These are phyloP conservation scores for Bradypus variegatus DNA, from an alignment of 2,797 vertebrate genomes.

Conservation along the genomic window DNA sequence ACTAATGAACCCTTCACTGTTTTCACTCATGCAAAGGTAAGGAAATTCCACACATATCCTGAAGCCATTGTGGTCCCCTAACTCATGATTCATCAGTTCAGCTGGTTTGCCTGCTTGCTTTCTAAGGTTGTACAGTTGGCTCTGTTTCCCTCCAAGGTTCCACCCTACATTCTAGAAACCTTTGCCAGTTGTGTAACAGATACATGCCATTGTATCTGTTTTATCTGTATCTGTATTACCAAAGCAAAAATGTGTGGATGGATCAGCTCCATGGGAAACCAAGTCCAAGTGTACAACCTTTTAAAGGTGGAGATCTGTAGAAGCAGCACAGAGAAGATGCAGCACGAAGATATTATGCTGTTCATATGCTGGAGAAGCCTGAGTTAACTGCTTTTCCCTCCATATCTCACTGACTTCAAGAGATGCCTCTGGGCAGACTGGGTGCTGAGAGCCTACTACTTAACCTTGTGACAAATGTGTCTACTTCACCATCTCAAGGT, in stretches of 20 bases:
- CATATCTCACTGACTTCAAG: neutral
- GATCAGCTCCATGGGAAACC: neutral
- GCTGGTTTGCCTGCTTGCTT: neutral
- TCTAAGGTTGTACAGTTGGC: neutral
- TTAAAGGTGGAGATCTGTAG: neutral
- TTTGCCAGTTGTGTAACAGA: neutral
- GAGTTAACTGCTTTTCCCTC: neutral
- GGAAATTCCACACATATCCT: neutral
- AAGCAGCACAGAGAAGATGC: neutral
- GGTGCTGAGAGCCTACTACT: neutral
- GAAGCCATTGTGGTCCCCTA: neutral
- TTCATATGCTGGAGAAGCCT: neutral
- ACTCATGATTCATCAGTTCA: neutral
- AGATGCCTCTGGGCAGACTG: neutral
- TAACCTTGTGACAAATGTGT: neutral
- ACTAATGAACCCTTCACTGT: neutral
- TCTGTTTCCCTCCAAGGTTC: neutral
- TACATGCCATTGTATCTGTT: neutral
- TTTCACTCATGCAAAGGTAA: neutral
- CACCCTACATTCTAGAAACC: neutral
- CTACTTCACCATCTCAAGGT: neutral
- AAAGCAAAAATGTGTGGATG: neutral
- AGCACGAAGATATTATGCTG: neutral
- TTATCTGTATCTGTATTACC: no score
- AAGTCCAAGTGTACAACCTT: neutral